Evolutionary conservation across 2,113 vertebrate species (phyloP).

Genomic region (Sander lucioperca): DNA sequence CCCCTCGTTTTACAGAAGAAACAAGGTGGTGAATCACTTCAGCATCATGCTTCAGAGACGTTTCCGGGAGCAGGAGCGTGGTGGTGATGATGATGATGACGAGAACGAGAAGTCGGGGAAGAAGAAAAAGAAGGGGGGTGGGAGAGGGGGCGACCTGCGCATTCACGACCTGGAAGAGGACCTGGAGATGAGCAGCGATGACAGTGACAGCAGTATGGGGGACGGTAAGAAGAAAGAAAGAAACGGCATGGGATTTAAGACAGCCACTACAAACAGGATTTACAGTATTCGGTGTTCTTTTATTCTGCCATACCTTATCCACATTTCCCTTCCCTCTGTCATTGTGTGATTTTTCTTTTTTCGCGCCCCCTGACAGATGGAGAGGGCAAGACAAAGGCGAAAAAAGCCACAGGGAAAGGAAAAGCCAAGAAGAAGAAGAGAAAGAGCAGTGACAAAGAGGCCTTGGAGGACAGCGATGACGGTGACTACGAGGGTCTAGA

Average conservation of each 20-base stretch:
- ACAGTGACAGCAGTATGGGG: conserved; percentile 88
- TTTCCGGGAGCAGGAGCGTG: conserved; percentile 88
- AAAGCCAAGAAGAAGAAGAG: conserved; percentile 81
- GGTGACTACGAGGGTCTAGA: conserved; percentile 94
- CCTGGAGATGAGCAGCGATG: conserved; percentile 91
- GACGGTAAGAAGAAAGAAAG: conserved; percentile 81
- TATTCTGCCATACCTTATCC: neutral
- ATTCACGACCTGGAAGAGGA: conserved; percentile 94
- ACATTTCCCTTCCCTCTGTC: neutral
- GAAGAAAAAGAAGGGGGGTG: conserved; percentile 83
- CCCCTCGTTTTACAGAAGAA: conserved; percentile 81
- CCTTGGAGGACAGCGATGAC: conserved; percentile 91
- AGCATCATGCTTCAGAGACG: conserved; percentile 96
- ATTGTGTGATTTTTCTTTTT: neutral
- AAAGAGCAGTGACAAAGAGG: conserved; percentile 85
- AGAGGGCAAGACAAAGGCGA: conserved; percentile 77
- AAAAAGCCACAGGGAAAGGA: conserved; percentile 82
- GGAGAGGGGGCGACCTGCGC: conserved; percentile 83
- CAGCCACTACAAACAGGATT: neutral
- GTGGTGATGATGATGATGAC: conserved; percentile 86
- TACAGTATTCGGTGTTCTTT: neutral
- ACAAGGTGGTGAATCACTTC: conserved; percentile 96
- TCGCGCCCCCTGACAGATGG: conserved; percentile 69
- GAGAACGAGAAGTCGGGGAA: conserved; percentile 85
- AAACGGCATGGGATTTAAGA: neutral